A percentile compares a stretch with the other conserved stretches of the same genome.
These are phyloP conservation scores for Chionomys nivalis DNA, from an alignment of 2,113 vertebrate species.

Conservation along the genomic window DNA sequence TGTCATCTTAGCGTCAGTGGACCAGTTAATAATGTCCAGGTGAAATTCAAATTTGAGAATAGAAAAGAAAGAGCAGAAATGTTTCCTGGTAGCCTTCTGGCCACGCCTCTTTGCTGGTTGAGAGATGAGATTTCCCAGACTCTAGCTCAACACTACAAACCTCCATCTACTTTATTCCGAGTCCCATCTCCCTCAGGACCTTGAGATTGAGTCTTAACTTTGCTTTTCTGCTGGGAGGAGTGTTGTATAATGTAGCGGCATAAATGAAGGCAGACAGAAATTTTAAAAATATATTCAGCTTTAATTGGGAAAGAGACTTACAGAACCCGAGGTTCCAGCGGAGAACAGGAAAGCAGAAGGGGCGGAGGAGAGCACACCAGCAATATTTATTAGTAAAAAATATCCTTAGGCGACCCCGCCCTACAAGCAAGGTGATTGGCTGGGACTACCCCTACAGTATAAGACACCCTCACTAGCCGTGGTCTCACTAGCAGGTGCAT, in stretches of 20 bases:
- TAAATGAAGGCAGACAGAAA: too few relatives aligned
- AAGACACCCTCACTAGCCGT: background rate
- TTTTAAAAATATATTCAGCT: too few relatives aligned
- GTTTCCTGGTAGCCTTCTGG: background rate
- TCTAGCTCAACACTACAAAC: background rate
- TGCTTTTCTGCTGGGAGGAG: slow-evolving; percentile 21
- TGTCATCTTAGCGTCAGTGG: background rate
- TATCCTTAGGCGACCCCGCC: too few relatives aligned
- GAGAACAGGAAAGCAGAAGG: too few relatives aligned
- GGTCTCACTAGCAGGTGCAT: background rate
- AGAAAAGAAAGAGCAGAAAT: background rate
- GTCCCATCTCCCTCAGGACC: slow-evolving; percentile 23
- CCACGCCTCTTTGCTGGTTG: background rate
- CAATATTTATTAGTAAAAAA: too few relatives aligned
- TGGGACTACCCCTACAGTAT: too few relatives aligned
- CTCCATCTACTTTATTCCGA: background rate
- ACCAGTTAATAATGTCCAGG: background rate
- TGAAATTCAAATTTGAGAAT: background rate
- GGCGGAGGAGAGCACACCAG: too few relatives aligned
- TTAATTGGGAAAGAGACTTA: too few relatives aligned
- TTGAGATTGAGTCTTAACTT: background rate
- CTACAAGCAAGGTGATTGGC: too few relatives aligned
- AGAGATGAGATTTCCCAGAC: background rate
- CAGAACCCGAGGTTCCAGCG: too few relatives aligned
- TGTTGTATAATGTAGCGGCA: too few relatives aligned